These are phyloP conservation scores for Myzus persicae DNA, from an alignment of 1,140 invertebrate genomes.

Conservation along the genomic window DNA sequence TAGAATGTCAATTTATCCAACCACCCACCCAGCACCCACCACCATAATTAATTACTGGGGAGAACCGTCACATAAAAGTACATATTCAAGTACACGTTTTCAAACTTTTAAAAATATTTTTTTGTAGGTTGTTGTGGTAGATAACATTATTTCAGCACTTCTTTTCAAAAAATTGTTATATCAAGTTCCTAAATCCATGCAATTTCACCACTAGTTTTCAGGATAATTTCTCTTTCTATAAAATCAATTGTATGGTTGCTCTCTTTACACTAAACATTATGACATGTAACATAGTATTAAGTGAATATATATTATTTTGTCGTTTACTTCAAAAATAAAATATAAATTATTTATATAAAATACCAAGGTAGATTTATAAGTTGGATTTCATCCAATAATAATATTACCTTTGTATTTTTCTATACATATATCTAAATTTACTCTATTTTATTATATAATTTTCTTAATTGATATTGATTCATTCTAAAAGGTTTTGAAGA, in stretches of 20 bases:
- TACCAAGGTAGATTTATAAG: background rate
- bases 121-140: too few species aligned
- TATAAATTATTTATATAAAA: background rate
- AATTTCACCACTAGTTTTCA: background rate
- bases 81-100: too few species aligned
- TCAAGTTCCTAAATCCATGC: background rate
- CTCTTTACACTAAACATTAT: background rate
- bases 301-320: background rate
- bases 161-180: background rate
- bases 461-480: conserved; percentile 16
- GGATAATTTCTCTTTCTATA: background rate
- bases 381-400: background rate
- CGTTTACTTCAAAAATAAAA: background rate
- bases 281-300: background rate
- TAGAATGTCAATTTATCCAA: too few species aligned
- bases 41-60: too few species aligned
- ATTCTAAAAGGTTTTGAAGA: conserved; percentile 81
- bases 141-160: background rate
- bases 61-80: too few species aligned
- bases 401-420: background rate
- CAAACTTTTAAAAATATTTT: too few species aligned
- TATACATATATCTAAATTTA: background rate
- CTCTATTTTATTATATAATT: background rate
- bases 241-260: background rate
- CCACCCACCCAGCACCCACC: too few species aligned